Evolutionary conservation across 2,888 invertebrate genomes (phyloP).

Genomic region (Drosophila cyrtoloma): DNA sequence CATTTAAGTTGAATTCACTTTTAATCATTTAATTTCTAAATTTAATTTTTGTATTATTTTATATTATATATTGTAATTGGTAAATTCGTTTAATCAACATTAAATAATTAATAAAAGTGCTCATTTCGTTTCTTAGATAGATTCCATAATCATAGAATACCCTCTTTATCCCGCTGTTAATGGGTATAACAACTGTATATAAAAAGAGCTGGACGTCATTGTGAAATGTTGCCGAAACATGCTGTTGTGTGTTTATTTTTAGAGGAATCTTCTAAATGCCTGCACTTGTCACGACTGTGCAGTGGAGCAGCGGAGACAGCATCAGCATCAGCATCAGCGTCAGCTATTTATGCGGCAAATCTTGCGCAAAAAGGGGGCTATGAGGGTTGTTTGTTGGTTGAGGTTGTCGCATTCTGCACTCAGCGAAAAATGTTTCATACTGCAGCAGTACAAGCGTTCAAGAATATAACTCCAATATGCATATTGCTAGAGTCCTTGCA

Average conservation of each 20-base stretch:
- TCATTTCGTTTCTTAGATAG: neutral
- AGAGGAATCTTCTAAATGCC: constrained; percentile 34
- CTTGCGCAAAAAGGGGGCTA: constrained; percentile 53
- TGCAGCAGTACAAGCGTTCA: neutral
- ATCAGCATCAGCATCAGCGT: neutral
- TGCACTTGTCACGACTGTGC: constrained; percentile 32
- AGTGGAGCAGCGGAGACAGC: neutral
- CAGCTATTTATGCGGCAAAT: constrained; percentile 34
- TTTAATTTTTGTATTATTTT: neutral
- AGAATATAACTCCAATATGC: neutral
- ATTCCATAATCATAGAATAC: neutral
- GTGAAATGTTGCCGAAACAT: constrained; percentile 14
- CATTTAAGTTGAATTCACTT: neutral
- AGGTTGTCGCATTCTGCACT: too few relatives aligned
- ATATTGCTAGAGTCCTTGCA: neutral
- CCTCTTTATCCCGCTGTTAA: too few relatives aligned
- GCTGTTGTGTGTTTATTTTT: neutral
- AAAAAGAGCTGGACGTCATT: neutral
- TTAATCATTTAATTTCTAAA: neutral
- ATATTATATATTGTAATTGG: neutral
- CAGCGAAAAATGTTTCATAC: neutral
- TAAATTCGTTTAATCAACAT: neutral
- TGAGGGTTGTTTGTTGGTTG: neutral
- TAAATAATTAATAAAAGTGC: neutral
- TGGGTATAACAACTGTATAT: neutral